Conservation (phyloP, 2,797 vertebrate genomes). For the Ibycter americanus region DNA sequence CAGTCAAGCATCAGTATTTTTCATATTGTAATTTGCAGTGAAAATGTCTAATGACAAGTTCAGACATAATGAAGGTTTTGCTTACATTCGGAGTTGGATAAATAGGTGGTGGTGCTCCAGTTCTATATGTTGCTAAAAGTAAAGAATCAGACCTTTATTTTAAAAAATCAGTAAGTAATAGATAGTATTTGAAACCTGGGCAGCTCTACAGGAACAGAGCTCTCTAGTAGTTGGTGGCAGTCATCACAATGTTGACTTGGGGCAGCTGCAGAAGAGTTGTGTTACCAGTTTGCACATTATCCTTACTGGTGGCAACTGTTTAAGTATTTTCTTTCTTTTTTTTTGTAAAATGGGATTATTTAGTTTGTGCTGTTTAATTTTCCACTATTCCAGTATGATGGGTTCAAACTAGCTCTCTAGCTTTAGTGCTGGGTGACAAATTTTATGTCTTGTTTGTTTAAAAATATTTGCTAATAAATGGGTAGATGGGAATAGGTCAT, state of each 20-base stretch:
- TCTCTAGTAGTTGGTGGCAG: background rate
- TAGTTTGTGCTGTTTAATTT: background rate
- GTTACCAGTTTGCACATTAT: background rate
- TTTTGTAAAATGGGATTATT: background rate
- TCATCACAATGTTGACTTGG: background rate
- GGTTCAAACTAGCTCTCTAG: background rate
- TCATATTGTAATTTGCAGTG: background rate
- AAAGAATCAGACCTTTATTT: background rate
- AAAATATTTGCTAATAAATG: background rate
- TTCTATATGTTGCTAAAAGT: background rate
- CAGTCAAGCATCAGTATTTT: background rate
- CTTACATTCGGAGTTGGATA: background rate
- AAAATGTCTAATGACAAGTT: background rate
- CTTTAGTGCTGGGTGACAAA: background rate
- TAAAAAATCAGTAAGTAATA: background rate
- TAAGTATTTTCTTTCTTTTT: background rate
- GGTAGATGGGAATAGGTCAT: background rate
- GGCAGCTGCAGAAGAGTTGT: background rate
- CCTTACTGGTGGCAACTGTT: background rate
- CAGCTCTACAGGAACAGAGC: background rate
- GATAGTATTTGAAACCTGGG: background rate
- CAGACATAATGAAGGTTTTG: background rate
- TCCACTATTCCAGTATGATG: background rate
- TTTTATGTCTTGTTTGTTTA: background rate
- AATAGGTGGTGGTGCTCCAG: background rate